These are phyloP conservation scores for Forbesichthys papilliferus DNA, from an alignment of 2,113 vertebrate genomes.

Conservation along the genomic window DNA sequence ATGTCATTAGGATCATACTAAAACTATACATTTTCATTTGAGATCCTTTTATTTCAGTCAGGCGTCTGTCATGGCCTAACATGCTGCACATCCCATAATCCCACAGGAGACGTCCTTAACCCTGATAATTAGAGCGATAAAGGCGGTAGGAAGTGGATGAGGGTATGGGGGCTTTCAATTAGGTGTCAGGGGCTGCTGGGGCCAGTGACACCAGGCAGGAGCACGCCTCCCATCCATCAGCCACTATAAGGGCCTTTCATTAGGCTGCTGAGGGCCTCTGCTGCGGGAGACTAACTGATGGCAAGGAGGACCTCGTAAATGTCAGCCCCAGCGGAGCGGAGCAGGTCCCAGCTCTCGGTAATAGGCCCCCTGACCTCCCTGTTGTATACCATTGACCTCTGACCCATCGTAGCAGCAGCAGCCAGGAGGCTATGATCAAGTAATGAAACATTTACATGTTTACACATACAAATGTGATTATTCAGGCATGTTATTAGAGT, in stretches of 20 bases:
- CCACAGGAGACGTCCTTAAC: conserved; percentile 52
- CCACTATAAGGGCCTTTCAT: conserved; percentile 81
- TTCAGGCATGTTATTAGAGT: no score
- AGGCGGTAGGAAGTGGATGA: conserved; percentile 33
- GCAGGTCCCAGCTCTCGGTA: conserved; percentile 80
- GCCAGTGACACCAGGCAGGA: conserved; percentile 78
- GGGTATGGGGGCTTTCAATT: conserved; percentile 77
- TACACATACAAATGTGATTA: no score
- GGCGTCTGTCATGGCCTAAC: conserved; percentile 68
- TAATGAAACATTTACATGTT: no score
- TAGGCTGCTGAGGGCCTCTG: conserved; percentile 71
- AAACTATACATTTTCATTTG: neutral
- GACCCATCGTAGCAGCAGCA: conserved; percentile 68
- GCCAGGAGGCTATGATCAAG: neutral
- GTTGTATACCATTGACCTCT: conserved; percentile 92
- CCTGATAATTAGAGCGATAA: conserved; percentile 65
- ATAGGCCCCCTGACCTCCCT: conserved; percentile 83
- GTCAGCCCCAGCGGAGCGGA: conserved; percentile 79
- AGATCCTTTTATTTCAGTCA: conserved; percentile 75
- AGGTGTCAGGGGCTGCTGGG: conserved; percentile 83
- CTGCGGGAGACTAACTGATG: conserved; percentile 48
- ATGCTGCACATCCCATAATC: conserved; percentile 61
- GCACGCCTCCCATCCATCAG: conserved; percentile 84
- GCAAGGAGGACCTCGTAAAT: conserved; percentile 69
- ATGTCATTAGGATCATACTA: neutral